These are phyloP conservation scores for Venusia cambrica DNA, from an alignment of 2,888 invertebrate genomes.

Conservation along the genomic window DNA sequence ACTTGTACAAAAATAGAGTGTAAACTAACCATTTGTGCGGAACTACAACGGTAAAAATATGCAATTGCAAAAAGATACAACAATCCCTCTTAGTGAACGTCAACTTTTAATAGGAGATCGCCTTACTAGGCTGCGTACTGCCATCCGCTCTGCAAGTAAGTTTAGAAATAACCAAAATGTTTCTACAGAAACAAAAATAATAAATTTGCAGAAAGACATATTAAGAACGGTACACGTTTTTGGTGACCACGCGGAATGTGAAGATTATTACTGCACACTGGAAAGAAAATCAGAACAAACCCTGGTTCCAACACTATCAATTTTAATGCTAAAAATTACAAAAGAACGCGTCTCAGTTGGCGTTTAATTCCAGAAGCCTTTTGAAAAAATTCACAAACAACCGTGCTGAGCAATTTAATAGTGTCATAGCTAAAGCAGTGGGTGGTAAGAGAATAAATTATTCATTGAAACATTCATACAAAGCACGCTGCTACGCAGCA, in stretches of 20 bases:
- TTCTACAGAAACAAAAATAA: conserved; percentile 2
- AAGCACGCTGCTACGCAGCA: conserved; percentile 22
- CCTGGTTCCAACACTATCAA: conserved; percentile 3
- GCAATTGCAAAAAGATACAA: conserved; percentile 16
- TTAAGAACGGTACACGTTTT: conserved; percentile 14
- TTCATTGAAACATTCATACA: conserved; percentile 27
- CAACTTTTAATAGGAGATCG: conserved; percentile 7
- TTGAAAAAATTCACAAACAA: conserved; percentile 11
- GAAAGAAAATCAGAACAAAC: conserved; percentile 11
- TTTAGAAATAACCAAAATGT: conserved; percentile 8
- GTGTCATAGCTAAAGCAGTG: conserved; percentile 25
- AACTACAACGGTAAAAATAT: conserved; percentile 22
- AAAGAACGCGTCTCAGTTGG: conserved; percentile 9
- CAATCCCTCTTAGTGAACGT: conserved; percentile 14
- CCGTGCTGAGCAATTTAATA: conserved; percentile 21
- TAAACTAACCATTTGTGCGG: too few relatives aligned
- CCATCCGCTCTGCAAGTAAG: conserved; percentile 8
- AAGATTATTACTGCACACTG: conserved; percentile 9
- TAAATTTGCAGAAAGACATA: conserved; percentile 12
- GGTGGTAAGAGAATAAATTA: conserved; percentile 25
- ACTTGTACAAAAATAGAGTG: conserved; percentile 17
- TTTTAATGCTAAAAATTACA: conserved; percentile 9
- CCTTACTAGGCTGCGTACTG: conserved; percentile 9
- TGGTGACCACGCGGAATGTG: conserved; percentile 11
- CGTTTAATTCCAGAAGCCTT: conserved; percentile 18